Conservation (phyloP, 2,113 vertebrate genomes). For the Osmerus mordax region DNA sequence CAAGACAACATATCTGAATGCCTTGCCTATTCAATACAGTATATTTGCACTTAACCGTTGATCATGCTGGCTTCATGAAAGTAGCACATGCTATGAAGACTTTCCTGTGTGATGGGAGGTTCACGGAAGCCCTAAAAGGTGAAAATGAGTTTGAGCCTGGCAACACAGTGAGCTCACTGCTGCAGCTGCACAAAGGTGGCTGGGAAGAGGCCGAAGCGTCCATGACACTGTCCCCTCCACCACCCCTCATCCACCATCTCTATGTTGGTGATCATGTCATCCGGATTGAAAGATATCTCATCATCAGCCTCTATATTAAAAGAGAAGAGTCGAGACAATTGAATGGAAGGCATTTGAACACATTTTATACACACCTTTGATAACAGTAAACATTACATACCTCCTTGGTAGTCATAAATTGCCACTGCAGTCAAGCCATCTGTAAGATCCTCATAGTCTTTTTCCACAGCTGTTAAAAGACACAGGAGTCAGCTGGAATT, state of each 20-base stretch:
- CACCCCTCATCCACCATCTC: slow-evolving; percentile 94
- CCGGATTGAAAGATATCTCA: slow-evolving; percentile 88
- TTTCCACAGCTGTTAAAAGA: slow-evolving; percentile 31
- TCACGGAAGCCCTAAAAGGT: background rate
- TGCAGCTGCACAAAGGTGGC: slow-evolving; percentile 83
- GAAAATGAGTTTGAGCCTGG: background rate
- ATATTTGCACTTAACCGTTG: no score
- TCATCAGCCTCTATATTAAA: slow-evolving; percentile 80
- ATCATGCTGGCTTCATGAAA: no score
- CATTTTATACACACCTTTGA: no score
- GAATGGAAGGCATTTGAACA: no score
- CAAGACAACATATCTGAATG: no score
- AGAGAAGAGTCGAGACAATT: background rate
- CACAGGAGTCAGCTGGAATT: background rate
- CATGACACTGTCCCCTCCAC: slow-evolving; percentile 85
- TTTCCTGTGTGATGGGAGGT: background rate
- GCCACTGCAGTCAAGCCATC: slow-evolving; percentile 66
- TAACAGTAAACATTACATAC: slow-evolving; percentile 54
- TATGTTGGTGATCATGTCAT: slow-evolving; percentile 85
- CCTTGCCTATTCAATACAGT: no score
- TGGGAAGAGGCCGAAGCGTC: slow-evolving; percentile 84
- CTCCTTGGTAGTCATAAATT: slow-evolving; percentile 86
- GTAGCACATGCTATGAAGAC: background rate
- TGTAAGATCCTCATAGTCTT: slow-evolving; percentile 66
- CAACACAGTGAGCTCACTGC: slow-evolving; percentile 52